Base-by-base conservation (phyloP, 2,888 invertebrate genomes). In the Adelognathus sp. region DNA sequence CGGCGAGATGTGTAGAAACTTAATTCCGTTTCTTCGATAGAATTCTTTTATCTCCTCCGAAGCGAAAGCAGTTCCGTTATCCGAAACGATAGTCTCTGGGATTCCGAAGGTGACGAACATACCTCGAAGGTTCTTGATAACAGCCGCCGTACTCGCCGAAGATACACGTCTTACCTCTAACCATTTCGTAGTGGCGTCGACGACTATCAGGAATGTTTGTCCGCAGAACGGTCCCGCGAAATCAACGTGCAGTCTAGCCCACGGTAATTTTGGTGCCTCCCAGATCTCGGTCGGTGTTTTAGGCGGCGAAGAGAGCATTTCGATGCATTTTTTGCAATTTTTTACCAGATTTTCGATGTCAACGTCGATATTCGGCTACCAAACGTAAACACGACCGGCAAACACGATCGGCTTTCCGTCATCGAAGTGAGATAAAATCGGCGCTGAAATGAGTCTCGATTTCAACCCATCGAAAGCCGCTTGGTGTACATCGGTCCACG, bases 11-110 rank as follows among this genome's bases (percentile, higher is more conserved):
- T 46, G 39, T 0, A 29, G 73, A 61, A 70, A 77, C 44, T 76
- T 44, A 39, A 85, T 82, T 16, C 82, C 79, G 69, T 83, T 84
- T 2, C 21, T 27, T 5, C 56, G 4, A 14, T 76, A 73, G 64
- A 83, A 86, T 6, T 78, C 50, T 31, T 66, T 50, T 41, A 87
- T 86, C 52, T 86, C 85, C 21, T 46, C 56, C 3, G 81, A 81
- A 5, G 56, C 69, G 66, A 88, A 88, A 7, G 76, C 71, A 14
- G 85, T 76, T 2, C 82, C 84, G 76, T 87, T 86, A 67, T 88
- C 87, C n/a, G 82, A 76, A 0, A 84, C 85, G 1, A 86, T 29
- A 5, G 63, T 72, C 1, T 80, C 80, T 0, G 86, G 86, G 6
- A 86, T 44, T n/a, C 87, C 85, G 73, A 80, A 77, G 2, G 74